Percentiles rank a stretch among this genome's conserved stretches.
Evolutionary conservation across 2,888 invertebrate genomes (phyloP).

Genomic region (Standfussiana lucernea): DNA sequence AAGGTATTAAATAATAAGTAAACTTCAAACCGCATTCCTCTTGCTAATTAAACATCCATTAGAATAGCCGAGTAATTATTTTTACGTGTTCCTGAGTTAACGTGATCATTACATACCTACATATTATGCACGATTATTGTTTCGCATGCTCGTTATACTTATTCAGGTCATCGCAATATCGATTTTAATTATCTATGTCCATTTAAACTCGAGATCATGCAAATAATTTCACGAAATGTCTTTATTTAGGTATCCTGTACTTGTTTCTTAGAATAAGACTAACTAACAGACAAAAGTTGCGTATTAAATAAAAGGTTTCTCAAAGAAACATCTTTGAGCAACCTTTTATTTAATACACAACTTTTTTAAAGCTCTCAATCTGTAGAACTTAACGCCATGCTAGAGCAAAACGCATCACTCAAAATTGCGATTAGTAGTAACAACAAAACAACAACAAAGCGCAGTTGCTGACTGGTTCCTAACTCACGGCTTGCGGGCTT

Average conservation of each 20-base stretch:
- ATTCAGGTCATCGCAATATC: constrained; percentile 32
- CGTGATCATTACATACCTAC: constrained; percentile 30
- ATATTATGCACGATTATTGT: constrained; percentile 24
- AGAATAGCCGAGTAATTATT: constrained; percentile 27
- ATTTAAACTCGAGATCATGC: constrained; percentile 5
- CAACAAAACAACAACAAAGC: constrained; percentile 5
- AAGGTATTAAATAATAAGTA: constrained; percentile 50
- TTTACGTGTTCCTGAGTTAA: constrained; percentile 22
- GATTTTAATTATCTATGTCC: constrained; percentile 15
- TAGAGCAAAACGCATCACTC: background rate
- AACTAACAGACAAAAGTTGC: no score
- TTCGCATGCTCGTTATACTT: constrained; percentile 12
- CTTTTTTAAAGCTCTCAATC: background rate
- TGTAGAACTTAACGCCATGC: background rate
- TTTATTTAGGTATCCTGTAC: no score
- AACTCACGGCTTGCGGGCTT: background rate
- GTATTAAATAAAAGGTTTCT: no score
- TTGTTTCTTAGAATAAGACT: no score
- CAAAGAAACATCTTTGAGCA: no score
- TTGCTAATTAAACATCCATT: constrained; percentile 48
- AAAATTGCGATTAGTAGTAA: background rate
- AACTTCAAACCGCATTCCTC: constrained; percentile 41
- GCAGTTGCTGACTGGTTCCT: background rate
- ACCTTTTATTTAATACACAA: background rate
- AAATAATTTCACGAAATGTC: constrained; percentile 11